Base-by-base conservation (phyloP, 2,113 vertebrate genomes). In the Pan paniscus region DNA sequence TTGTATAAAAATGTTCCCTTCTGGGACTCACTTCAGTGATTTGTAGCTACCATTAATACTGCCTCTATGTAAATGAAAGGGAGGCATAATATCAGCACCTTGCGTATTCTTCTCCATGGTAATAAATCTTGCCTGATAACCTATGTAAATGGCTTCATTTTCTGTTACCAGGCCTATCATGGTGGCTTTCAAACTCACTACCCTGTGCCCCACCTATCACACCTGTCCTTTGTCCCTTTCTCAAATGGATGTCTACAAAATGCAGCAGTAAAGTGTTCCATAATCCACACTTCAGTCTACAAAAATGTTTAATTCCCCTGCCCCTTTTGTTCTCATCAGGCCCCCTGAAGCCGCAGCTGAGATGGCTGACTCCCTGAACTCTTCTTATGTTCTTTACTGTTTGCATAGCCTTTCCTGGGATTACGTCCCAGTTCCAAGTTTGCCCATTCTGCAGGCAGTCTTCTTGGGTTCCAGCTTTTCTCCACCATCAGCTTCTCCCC, bases 41-140 rank as follows among this genome's bases (percentile, higher is more conserved):
- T 92, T 95, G 87, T 90, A 94, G 88, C 96, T 79, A 94, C 32
- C 84, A 73, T 78, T 89, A 67, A 68, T 94, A 89, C 32, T 55
- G 48, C 27, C 90, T 93, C 59, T 43, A 93, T 95, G 91, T 82
- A 91, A 98, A 95, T 92, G 89, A 84, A 93, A 84, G 55, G 81
- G 40, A 93, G 67, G 40, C 79, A 90, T 81, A 76, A 40, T 88
- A 38, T 35, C 78, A 85, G 82, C 52, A 27, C 46, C 59, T 80
- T 22, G 52, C 38, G 55, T 93, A 8, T 82, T 90, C 61, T 67
- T 85, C 59, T 88, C 92, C 5, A 0, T 70, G 70, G 90, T 82
- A 52, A 40, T 55, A 12, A 68, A 90, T 95, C 59, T 67, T 94
- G 46, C 64, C 70, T 61, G 81, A 18, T 38, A 88, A 61, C 59